Percentiles rank a stretch among this genome's conserved stretches.
phyloP scores from a whole-genome alignment of 1,140 invertebrate genomes.

The Heliconius hewitsoni region DNA sequence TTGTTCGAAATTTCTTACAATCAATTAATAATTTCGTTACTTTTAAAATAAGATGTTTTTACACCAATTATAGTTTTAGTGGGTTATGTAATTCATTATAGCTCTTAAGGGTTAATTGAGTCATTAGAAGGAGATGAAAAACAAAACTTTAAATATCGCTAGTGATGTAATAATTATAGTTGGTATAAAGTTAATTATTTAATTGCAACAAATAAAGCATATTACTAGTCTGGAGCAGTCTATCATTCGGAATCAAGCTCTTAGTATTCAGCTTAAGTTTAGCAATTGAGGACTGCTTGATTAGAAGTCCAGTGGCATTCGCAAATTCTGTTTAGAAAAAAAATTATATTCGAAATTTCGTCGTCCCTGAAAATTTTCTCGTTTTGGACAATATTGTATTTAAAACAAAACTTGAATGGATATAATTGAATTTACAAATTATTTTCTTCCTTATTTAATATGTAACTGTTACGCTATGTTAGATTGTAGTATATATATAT shows the following conservation, averaged over 20 bases:
- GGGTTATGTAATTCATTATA: too few relatives aligned
- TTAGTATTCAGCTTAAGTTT: conserved; percentile 2
- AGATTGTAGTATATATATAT: too few relatives aligned
- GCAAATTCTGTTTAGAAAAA: background rate
- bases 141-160: background rate
- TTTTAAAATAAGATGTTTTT: too few relatives aligned
- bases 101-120: too few relatives aligned
- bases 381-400: background rate
- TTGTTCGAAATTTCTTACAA: too few relatives aligned
- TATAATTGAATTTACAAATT: background rate
- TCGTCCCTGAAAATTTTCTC: background rate
- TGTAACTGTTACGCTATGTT: background rate
- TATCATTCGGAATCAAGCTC: background rate
- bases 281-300: conserved; percentile 4
- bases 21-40: too few relatives aligned
- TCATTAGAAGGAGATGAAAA: too few relatives aligned
- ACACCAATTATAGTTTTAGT: too few relatives aligned
- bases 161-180: background rate
- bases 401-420: too few relatives aligned
- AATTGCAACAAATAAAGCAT: background rate
- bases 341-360: background rate
- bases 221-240: background rate
- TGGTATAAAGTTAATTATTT: background rate
- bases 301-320: background rate
- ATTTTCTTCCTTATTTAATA: background rate